Evolutionary conservation across 2,888 invertebrate genomes (phyloP), one percentile per base, ranked within the genome.

Genomic region (Troides aeacus): DNA sequence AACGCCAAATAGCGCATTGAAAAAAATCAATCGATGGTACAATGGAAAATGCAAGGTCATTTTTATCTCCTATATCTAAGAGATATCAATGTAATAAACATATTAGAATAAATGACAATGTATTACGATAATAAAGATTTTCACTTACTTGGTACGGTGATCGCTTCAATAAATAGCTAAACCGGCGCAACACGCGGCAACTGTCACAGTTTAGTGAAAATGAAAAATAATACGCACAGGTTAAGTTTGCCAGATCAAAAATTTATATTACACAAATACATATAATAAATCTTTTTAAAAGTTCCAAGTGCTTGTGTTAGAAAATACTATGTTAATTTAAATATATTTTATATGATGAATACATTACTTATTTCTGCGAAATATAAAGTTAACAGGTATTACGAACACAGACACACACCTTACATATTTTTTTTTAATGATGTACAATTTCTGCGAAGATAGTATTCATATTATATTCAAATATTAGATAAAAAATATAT

Each of bases 101-200:
- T 53, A 62, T 50, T 0, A 50, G 15, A 64, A 12, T 18, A 23
- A 60, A 36, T 0, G 8, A 39, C n/a, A 58, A 60, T n/a, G n/a
- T 67, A 66, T 59, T 50, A 62, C 60, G 42, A 71, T 30, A 74
- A 63, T 70, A 67, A 73, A 36, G 60, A 69, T 72, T 68, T 77
- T 70, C 72, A 84, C 85, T 84, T 75, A 87, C 87, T 75, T 71
- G 74, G 74, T 76, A 68, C 64, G 71, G 73, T 72, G 78, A 73
- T 77, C 79, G 74, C 74, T 74, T 62, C 73, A 68, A 75, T 75
- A 80, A 62, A 79, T 74, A 76, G 78, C 74, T 75, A 71, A 69
- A 77, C 84, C 85, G 84, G 84, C 77, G 74, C 75, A 79, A 82
- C 88, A 88, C 88, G 87, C 84, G 85, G 85, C 80, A 77, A 71